A percentile compares a stretch with the other conserved stretches of the same genome.
These are phyloP conservation scores for Protobothrops flavoviridis DNA, from an alignment of 2,113 vertebrate genomes.

Conservation along the genomic window DNA sequence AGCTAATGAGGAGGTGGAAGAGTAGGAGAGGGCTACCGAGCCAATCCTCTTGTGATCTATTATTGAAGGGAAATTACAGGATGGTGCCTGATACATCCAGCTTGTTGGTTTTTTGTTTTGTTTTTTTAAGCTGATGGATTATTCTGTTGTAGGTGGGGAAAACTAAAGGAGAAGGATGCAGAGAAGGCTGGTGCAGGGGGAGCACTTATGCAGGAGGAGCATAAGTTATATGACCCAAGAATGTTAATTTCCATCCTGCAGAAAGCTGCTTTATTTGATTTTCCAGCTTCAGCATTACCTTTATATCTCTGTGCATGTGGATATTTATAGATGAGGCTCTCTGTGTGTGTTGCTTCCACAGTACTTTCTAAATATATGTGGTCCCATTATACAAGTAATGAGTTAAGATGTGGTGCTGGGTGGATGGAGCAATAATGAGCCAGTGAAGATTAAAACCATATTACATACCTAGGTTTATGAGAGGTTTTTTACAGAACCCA, in stretches of 20 bases:
- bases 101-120: background rate
- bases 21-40: conserved; percentile 43
- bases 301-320: background rate
- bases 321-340: conserved; percentile 30
- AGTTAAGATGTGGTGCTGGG: background rate
- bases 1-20: conserved; percentile 55
- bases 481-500: background rate
- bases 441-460: background rate
- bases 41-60: conserved; percentile 24
- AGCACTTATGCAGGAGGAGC: background rate
- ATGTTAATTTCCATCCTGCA: conserved; percentile 7
- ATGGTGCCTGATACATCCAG: background rate
- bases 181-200: rapidly evolving
- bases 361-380: conserved; percentile 22
- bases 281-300: conserved; percentile 15
- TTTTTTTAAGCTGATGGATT: conserved; percentile 1
- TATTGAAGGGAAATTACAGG: conserved; percentile 29
- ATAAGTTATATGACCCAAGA: background rate
- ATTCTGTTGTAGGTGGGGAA: background rate
- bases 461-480: background rate
- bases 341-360: background rate
- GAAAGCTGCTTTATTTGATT: background rate
- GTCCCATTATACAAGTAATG: background rate
- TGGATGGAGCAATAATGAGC: background rate
- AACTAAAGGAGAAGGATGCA: background rate